A percentile compares a stretch with the other conserved stretches of the same genome.
Evolutionary conservation across 2,113 vertebrate species (phyloP).

Genomic region (Peromyscus leucopus): DNA sequence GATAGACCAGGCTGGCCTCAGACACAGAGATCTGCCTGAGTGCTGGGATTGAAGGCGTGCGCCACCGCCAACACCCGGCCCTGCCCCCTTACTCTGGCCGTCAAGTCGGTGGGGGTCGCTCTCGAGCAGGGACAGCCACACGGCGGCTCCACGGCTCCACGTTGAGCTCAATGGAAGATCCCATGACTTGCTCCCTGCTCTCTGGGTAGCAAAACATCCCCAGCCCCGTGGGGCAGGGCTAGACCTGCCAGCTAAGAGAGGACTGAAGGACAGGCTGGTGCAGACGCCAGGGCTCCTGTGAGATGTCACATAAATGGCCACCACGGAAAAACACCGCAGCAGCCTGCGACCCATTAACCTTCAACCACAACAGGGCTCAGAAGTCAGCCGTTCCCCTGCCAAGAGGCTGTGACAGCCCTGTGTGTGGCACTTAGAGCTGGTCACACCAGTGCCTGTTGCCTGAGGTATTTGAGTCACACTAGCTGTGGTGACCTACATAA

Average conservation of each 20-base stretch:
- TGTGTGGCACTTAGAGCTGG: fast-evolving
- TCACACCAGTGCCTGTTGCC: fast-evolving
- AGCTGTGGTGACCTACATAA: neutral
- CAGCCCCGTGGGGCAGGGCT: neutral
- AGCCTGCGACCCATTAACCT: too few species aligned
- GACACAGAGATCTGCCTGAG: too few species aligned
- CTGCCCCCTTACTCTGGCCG: neutral
- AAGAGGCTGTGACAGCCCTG: neutral
- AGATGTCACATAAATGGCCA: fast-evolving
- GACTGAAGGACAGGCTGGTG: too few species aligned
- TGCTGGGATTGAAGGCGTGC: too few species aligned
- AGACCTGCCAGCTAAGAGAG: fast-evolving
- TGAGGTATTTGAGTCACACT: neutral
- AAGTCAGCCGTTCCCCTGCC: neutral
- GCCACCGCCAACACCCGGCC: too few species aligned
- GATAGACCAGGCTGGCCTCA: too few species aligned
- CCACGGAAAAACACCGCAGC: neutral
- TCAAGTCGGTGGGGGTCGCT: neutral
- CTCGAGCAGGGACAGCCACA: neutral
- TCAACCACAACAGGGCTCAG: fast-evolving
- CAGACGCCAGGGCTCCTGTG: neutral
- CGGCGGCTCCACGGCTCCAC: fast-evolving
- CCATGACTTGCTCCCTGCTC: neutral
- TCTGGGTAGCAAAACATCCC: neutral
- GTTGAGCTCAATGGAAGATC: neutral